Conservation (phyloP, 2,113 vertebrate genomes). For the Paratilapia polleni region DNA sequence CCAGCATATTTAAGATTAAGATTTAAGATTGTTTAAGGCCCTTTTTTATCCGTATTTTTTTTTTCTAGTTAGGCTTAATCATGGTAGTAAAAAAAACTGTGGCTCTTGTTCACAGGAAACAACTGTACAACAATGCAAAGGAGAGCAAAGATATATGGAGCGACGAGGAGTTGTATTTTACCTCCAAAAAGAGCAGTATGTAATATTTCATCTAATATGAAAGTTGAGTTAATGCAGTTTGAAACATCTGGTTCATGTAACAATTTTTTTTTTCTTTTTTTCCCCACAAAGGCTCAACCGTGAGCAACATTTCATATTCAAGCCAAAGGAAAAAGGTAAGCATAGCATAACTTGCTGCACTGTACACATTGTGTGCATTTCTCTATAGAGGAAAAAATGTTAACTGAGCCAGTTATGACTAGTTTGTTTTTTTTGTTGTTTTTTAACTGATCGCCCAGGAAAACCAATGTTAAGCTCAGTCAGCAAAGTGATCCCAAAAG, state of each 20-base stretch:
- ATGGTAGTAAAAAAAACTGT: too few species aligned
- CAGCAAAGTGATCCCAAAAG: too few species aligned
- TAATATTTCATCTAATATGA: neutral
- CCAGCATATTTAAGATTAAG: neutral
- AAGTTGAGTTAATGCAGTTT: neutral
- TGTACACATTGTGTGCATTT: too few species aligned
- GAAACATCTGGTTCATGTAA: neutral
- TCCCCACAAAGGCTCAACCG: neutral
- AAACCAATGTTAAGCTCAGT: too few species aligned
- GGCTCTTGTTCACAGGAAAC: neutral
- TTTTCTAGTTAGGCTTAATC: neutral
- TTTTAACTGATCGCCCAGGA: too few species aligned
- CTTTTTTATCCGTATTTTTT: neutral
- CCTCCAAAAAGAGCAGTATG: neutral
- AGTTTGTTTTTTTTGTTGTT: too few species aligned
- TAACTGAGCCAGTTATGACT: too few species aligned
- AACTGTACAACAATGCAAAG: neutral
- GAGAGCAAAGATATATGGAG: neutral
- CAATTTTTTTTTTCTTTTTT: neutral
- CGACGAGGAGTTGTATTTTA: neutral
- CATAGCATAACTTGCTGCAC: neutral
- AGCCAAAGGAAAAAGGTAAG: neutral
- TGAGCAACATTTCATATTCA: slow-evolving; percentile 1
- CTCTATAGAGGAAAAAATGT: too few species aligned
- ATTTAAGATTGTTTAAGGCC: neutral